A percentile compares a stretch with the other conserved stretches of the same genome.
phyloP scores from a whole-genome alignment of 1,140 invertebrate species.

The Coelopa frigida region DNA sequence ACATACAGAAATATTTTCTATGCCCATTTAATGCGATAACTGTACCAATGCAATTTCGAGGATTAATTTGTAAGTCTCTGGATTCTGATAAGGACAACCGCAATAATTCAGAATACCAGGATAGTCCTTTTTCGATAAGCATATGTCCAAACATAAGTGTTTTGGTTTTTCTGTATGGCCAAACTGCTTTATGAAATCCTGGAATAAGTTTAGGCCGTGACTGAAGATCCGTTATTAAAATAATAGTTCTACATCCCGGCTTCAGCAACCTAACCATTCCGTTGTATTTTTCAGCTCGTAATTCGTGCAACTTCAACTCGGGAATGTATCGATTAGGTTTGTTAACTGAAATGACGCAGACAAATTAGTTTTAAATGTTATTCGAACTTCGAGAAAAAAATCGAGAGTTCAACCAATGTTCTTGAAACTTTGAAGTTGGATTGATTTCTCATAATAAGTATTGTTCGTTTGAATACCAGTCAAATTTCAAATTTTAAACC shows the following conservation, averaged over 20 bases:
- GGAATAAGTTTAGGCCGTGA: slow-evolving; percentile 78
- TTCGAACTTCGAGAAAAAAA: too few species aligned
- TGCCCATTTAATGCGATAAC: slow-evolving; percentile 93
- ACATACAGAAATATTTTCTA: slow-evolving; percentile 96
- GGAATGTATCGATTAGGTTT: slow-evolving; percentile 22
- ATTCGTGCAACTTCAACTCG: slow-evolving; percentile 80
- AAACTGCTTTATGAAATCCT: slow-evolving; percentile 87
- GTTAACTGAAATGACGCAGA: slow-evolving; percentile 11
- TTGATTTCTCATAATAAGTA: too few species aligned
- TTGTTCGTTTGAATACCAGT: too few species aligned
- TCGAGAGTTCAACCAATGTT: too few species aligned
- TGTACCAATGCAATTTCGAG: slow-evolving; percentile 94
- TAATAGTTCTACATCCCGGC: slow-evolving; percentile 89
- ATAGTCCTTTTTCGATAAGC: slow-evolving; percentile 81
- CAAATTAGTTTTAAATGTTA: too few species aligned
- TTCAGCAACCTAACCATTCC: slow-evolving; percentile 87
- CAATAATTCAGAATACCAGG: slow-evolving; percentile 87
- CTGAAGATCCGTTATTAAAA: slow-evolving; percentile 83
- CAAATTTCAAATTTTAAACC: too few species aligned
- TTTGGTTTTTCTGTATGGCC: slow-evolving; percentile 94
- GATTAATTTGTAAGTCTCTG: slow-evolving; percentile 83
- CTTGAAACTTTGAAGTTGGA: too few species aligned
- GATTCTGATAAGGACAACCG: slow-evolving; percentile 74
- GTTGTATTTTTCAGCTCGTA: slow-evolving; percentile 91
- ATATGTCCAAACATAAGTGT: slow-evolving; percentile 90